Evolutionary conservation across 2,888 invertebrate genomes (phyloP).

Genomic region (Agonopterix subpropinquella): DNA sequence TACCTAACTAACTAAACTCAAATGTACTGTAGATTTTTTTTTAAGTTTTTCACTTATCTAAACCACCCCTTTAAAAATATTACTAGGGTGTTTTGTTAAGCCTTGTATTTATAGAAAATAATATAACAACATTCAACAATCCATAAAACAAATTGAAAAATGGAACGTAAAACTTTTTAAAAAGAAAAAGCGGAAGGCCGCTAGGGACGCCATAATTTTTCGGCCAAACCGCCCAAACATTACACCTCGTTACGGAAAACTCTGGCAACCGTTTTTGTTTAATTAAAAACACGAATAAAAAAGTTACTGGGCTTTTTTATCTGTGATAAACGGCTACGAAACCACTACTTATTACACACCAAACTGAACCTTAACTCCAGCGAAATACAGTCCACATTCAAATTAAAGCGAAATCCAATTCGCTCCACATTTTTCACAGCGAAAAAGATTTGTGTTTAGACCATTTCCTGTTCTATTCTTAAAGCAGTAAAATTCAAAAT

Average conservation of each 20-base stretch:
- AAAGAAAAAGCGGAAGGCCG: background rate
- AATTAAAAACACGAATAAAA: conserved; percentile 73
- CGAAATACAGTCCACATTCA: background rate
- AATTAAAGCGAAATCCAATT: no score
- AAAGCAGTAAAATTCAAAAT: conserved; percentile 58
- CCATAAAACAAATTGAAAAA: conserved; percentile 4
- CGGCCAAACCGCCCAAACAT: conserved; percentile 21
- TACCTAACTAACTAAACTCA: no score
- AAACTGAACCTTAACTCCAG: no score
- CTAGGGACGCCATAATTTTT: conserved; percentile 24
- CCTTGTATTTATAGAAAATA: no score
- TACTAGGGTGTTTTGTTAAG: no score
- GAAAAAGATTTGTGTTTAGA: conserved; percentile 43
- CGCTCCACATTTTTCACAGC: conserved; percentile 29
- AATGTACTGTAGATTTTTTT: no score
- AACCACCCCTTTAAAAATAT: no score
- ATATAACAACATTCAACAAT: background rate
- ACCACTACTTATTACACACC: no score
- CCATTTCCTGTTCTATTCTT: conserved; percentile 66
- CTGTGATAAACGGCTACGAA: conserved; percentile 52
- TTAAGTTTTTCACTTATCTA: no score
- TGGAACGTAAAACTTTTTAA: background rate
- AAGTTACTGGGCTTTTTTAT: conserved; percentile 58
- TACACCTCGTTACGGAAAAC: conserved; percentile 53
- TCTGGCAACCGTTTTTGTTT: conserved; percentile 53